Percentiles rank a stretch among this genome's conserved stretches.
Evolutionary conservation across 2,888 invertebrate species (phyloP).

Genomic region (Andrena praecox): DNA sequence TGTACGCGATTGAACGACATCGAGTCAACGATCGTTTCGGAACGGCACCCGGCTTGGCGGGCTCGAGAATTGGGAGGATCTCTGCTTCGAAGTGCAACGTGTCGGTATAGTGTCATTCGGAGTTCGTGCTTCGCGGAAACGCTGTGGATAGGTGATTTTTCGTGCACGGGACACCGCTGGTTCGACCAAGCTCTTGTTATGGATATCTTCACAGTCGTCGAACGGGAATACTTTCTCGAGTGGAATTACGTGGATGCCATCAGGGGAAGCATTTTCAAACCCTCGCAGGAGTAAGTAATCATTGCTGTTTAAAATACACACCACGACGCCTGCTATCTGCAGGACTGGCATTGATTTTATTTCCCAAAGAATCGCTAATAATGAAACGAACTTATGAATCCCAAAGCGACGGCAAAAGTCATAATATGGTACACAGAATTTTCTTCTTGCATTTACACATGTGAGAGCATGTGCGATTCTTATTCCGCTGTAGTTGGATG

Average conservation of each 20-base stretch:
- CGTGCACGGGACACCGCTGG: slow-evolving; percentile 11
- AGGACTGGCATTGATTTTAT: too few relatives aligned
- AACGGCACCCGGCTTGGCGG: background rate
- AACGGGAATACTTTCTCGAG: slow-evolving; percentile 55
- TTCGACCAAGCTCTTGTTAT: slow-evolving; percentile 53
- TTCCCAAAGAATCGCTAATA: too few relatives aligned
- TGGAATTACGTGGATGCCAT: slow-evolving; percentile 56
- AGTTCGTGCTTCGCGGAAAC: background rate
- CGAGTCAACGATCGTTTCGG: slow-evolving; percentile 35
- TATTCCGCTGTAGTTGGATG: background rate
- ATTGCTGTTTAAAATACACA: background rate
- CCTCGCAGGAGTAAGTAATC: slow-evolving; percentile 66
- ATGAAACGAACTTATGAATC: too few relatives aligned
- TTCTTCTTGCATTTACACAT: too few relatives aligned
- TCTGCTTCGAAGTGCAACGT: slow-evolving; percentile 23
- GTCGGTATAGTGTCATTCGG: background rate
- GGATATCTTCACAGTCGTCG: slow-evolving; percentile 51
- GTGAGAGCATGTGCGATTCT: too few relatives aligned
- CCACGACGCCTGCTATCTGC: too few relatives aligned
- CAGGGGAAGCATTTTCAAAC: slow-evolving; percentile 60
- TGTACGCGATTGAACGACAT: slow-evolving; percentile 37
- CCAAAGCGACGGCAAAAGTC: too few relatives aligned
- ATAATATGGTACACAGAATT: too few relatives aligned
- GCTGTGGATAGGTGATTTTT: slow-evolving; percentile 15
- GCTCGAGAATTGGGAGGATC: slow-evolving; percentile 5